Evolutionary conservation across 2,888 invertebrate genomes (phyloP), one percentile per base, ranked within the genome.

Genomic region (Melanostoma mellinum): DNA sequence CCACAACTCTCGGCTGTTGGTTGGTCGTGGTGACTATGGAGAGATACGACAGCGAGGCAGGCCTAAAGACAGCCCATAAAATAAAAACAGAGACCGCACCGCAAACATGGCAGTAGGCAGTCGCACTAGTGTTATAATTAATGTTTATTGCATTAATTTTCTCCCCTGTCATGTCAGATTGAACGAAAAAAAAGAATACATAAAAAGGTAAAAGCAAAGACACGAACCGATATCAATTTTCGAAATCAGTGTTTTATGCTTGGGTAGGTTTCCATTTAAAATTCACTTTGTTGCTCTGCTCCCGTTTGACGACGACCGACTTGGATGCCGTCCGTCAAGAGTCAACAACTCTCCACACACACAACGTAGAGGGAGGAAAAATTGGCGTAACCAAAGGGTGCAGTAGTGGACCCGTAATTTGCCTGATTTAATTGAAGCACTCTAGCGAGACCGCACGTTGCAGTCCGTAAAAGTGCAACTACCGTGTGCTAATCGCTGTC

Each of bases 121-220:
- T 84, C 84, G 84, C 79, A 68, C 84, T 84, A 84, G 84, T 84
- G 84, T 84, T 84, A 84, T 84, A 84, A 84, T 84, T 84, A 84
- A 84, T 84, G 84, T 79, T 84, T 84, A 84, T 84, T 84, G 84
- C 84, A 84, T 84, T 84, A 84, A 84, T 84, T 84, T 84, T 84
- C 84, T 84, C 79, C 67, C 84, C 84, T 84, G 84, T 79, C 84
- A 84, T 84, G 84, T 67, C 42, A 60, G 44, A 50, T 20, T 58
- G 30, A 32, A 58, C 35, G 46, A 32, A 10, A 48, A 42, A 32
- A 33, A 53, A 78, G 30, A 50, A 71, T 56, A n/a, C n/a, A 65
- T 33, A 20, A 32, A 42, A 68, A 63, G 63, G 55, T 36, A 53
- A 48, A 53, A 53, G 61, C 69, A 53, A 56, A 84, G 73, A 71